Conservation (phyloP, 2,888 invertebrate species). For the Apamea epomidion region DNA sequence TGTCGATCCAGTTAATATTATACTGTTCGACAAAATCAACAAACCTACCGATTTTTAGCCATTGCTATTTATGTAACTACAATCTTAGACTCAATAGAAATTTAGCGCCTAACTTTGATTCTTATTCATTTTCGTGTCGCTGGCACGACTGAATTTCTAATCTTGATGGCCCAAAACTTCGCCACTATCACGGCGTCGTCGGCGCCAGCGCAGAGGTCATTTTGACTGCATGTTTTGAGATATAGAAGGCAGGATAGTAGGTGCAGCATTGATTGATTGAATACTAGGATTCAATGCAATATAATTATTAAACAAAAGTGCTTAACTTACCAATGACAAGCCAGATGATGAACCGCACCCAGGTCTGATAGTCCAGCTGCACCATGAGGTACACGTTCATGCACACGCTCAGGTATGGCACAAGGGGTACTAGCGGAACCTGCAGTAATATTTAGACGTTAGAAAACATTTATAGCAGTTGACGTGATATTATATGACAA, state of each 20-base stretch:
- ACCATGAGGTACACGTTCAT: slow-evolving; percentile 98
- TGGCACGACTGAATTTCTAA: neutral
- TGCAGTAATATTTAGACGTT: slow-evolving; percentile 70
- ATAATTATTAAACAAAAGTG: neutral
- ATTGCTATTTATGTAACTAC: too few species aligned
- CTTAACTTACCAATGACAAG: slow-evolving; percentile 92
- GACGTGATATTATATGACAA: neutral
- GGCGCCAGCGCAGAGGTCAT: too few species aligned
- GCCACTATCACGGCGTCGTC: too few species aligned
- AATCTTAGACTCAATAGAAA: neutral
- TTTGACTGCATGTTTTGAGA: too few species aligned
- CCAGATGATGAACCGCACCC: slow-evolving; percentile 97
- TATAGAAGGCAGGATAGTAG: too few species aligned
- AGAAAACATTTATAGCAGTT: neutral
- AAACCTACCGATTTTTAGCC: neutral
- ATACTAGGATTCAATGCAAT: neutral
- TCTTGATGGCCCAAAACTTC: too few species aligned
- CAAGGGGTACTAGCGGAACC: slow-evolving; percentile 96
- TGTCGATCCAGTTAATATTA: neutral
- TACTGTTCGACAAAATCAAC: neutral
- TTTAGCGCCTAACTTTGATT: neutral
- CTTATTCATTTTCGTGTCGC: neutral
- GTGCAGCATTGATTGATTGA: neutral
- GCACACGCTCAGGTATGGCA: slow-evolving; percentile 96
- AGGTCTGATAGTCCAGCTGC: slow-evolving; percentile 95